Evolutionary conservation across 2,113 vertebrate genomes (phyloP).

Genomic region (Caranx ignobilis): DNA sequence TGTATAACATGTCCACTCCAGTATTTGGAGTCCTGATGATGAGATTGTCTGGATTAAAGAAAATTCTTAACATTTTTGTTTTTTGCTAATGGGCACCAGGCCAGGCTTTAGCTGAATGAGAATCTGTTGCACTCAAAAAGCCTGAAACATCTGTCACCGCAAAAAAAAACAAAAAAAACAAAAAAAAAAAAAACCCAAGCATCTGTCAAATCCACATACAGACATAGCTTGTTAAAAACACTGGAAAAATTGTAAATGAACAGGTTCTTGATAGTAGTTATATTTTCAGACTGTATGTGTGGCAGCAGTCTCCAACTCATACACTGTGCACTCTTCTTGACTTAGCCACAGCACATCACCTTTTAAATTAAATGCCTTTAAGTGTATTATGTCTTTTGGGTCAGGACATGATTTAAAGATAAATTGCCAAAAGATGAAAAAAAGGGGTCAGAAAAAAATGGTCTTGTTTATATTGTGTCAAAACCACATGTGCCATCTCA

Average conservation of each 20-base stretch:
- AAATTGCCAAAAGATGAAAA: constrained; percentile 33
- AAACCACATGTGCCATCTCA: constrained; percentile 46
- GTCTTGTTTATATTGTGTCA: constrained; percentile 57
- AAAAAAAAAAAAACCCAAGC: background rate
- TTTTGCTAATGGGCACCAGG: background rate
- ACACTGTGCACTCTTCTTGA: background rate
- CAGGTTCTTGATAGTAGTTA: background rate
- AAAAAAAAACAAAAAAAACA: background rate
- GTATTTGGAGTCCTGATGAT: background rate
- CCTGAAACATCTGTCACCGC: background rate
- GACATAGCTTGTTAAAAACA: too few species aligned
- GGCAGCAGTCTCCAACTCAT: background rate
- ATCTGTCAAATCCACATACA: background rate
- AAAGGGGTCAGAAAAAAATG: constrained; percentile 40
- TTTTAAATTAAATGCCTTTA: constrained; percentile 36
- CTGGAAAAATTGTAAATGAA: background rate
- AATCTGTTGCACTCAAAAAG: constrained; percentile 10
- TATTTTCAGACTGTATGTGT: constrained; percentile 14
- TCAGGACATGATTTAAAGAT: constrained; percentile 33
- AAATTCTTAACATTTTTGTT: background rate
- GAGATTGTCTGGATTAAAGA: constrained; percentile 3
- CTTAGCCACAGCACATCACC: constrained; percentile 12
- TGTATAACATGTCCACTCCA: background rate
- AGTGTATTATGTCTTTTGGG: constrained; percentile 4
- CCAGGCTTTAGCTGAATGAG: background rate